Conservation (phyloP, 2,888 invertebrate genomes). For the Ganaspis brasiliensis region DNA sequence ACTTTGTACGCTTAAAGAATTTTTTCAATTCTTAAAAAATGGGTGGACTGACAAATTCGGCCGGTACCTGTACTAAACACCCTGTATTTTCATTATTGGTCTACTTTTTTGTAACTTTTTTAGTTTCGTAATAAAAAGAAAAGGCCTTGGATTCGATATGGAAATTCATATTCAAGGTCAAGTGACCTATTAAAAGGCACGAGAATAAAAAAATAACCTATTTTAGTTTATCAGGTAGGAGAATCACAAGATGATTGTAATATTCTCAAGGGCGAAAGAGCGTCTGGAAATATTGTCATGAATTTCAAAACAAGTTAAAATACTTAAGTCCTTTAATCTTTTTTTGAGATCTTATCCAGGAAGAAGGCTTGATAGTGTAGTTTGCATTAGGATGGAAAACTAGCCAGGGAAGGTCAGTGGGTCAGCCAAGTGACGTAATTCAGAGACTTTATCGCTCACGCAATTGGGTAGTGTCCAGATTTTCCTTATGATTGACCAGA, state of each 20-base stretch:
- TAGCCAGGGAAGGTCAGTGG: constrained; percentile 77
- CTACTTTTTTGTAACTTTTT: too few relatives aligned
- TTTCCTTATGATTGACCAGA: constrained; percentile 67
- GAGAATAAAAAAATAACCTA: constrained; percentile 8
- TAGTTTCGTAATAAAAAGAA: too few relatives aligned
- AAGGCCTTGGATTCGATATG: too few relatives aligned
- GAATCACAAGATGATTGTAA: constrained; percentile 10
- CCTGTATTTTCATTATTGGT: too few relatives aligned
- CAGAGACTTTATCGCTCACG: constrained; percentile 64
- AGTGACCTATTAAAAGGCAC: neutral
- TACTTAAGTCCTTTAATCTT: constrained; percentile 20
- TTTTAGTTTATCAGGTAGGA: constrained; percentile 1
- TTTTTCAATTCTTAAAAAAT: too few relatives aligned
- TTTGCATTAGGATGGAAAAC: constrained; percentile 23
- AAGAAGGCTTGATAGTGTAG: constrained; percentile 6
- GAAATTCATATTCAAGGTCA: neutral
- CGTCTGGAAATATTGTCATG: constrained; percentile 24
- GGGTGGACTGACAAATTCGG: too few relatives aligned
- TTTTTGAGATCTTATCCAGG: constrained; percentile 8
- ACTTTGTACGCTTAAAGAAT: too few relatives aligned
- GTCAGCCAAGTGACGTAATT: constrained; percentile 73
- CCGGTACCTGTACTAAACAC: too few relatives aligned
- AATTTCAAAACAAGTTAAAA: constrained; percentile 34
- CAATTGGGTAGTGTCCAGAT: constrained; percentile 65
- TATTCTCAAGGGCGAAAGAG: neutral